Evolutionary conservation across 2,113 vertebrate species (phyloP).

Genomic region (Coptodon rendalli): DNA sequence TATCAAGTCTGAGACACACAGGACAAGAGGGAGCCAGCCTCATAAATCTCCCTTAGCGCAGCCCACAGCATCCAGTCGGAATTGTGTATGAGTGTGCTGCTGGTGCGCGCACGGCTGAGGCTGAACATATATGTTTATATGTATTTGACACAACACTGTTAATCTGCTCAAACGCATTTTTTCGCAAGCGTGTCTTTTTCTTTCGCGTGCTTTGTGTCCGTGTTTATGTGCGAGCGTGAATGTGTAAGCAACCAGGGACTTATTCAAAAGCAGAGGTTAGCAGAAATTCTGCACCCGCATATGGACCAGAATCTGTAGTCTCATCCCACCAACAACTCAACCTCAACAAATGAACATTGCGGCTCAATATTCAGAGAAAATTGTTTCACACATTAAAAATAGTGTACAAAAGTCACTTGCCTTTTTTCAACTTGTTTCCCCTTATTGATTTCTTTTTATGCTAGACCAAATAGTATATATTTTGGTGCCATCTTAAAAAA

Average conservation of each 20-base stretch:
- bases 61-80: conserved; percentile 36
- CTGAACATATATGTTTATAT: background rate
- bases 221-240: background rate
- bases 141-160: background rate
- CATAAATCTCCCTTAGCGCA: conserved; percentile 51
- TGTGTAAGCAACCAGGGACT: background rate
- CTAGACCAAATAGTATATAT: background rate
- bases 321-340: background rate
- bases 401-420: background rate
- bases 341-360: background rate
- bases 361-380: background rate
- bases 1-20: conserved; percentile 51
- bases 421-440: background rate
- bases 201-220: background rate
- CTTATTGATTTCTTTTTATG: background rate
- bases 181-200: background rate
- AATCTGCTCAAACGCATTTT: background rate
- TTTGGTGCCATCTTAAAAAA: background rate
- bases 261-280: conserved; percentile 24
- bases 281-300: conserved; percentile 21
- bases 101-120: background rate
- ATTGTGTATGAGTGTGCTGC: background rate
- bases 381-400: background rate
- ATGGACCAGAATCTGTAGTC: conserved; percentile 21
- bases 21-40: conserved; percentile 56